Evolutionary conservation across 2,888 invertebrate genomes (phyloP), one percentile per base, ranked within the genome.

Genomic region (Calameuta pallipes): DNA sequence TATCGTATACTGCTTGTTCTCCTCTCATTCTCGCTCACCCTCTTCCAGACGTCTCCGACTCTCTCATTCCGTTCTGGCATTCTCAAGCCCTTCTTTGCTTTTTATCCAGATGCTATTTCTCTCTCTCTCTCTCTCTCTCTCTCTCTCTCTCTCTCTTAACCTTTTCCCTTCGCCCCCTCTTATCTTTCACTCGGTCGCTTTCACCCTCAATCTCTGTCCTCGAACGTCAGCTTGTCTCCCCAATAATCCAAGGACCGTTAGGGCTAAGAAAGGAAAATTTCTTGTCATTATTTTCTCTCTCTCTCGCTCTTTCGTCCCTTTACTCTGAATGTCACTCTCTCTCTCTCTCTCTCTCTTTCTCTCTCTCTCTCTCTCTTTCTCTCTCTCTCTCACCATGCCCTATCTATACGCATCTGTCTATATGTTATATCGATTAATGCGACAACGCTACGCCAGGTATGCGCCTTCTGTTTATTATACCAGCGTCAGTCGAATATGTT

Each of bases 261-360:
- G 41, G 41, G 23, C 9, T 56, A 56, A 56, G 41, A 56, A 56
- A 56, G 41, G 41, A 56, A 56, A 56, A 23, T 23, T 23, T 23
- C 23, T 56, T 56, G 41, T 56, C 41, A 56, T 56, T 56, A 56
- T 56, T 56, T 12, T 23, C 9, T 56, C 41, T 56, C 41, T 23
- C 23, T 78, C 79, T 77, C 82, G 78, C 78, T 76, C 79, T 80
- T 82, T 80, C 80, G 78, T 73, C 77, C 79, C 78, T 79, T 83
- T 4, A 1, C 15, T 4, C 13, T 41, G 36, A 82, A 82, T 80
- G 80, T 78, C 80, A 81, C 23, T 4, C 6, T 23, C 6, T 41
- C 30, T 36, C 33, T n/a, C 70, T 80, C 77, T 73, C 73, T 78
- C 74, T 70, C 75, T 71, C 56, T 41, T n/a, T n/a, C n/a, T n/a